Evolutionary conservation across 30 jellyfish, hydroid and myxozoan species (phyloP), one percentile per base, ranked within the genome.

Genomic region (Haliclystus octoradiatus): DNA sequence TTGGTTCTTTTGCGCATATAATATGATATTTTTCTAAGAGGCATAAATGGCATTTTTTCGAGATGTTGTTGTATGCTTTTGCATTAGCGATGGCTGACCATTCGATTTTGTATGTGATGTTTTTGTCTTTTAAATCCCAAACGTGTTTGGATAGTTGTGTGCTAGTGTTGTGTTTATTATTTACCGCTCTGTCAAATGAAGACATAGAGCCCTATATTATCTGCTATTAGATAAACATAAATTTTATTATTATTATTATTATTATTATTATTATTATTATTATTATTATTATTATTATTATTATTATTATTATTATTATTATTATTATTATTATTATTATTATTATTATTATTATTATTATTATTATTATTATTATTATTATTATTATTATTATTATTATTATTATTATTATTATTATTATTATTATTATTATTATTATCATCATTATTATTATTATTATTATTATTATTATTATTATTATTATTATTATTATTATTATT

Each of bases 341-440:
- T 47, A 47, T 47, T n/a, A 47, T 47, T 47, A 47, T 47, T n/a
- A 47, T 47, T 47, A 47, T 47, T n/a, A 47, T 47, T 47, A 47
- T 47, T n/a, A 47, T 47, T 47, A 47, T 47, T n/a, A 47, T 47
- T 47, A 47, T 47, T n/a, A 47, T 47, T 47, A 47, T 47, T n/a
- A 47, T 47, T 47, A 47, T 47, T n/a, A 47, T 47, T 47, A 47
- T 47, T n/a, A 47, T 47, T 47, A 47, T 47, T n/a, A 47, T 47
- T 47, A 47, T 47, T n/a, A 47, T 47, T 47, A 47, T 47, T n/a
- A 47, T 47, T 47, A 47, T 47, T n/a, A 47, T 47, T 47, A 47
- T 47, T n/a, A 47, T 47, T 47, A 47, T 47, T n/a, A 47, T 47
- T 47, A 47, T 47, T n/a, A 47, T 47, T 47, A 47, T 47, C 61